Conservation (phyloP, 1,140 invertebrate species). For the Magallana angulata region DNA sequence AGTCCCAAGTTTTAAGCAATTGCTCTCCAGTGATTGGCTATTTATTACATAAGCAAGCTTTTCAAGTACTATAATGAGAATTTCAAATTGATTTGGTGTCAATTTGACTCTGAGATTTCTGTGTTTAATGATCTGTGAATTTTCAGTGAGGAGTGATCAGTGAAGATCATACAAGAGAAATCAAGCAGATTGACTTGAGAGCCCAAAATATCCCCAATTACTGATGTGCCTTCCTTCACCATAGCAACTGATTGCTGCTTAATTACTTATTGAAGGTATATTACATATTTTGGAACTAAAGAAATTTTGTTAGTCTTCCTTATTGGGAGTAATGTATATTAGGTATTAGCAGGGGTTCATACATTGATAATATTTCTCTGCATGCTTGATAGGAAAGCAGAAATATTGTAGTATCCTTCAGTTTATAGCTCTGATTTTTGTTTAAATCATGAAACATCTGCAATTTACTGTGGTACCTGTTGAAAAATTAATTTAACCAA, state of each 20-base stretch:
- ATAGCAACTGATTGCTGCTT: constrained; percentile 9
- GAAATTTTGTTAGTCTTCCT: too few relatives aligned
- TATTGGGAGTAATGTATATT: too few relatives aligned
- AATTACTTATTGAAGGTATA: not conserved
- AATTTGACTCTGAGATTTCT: constrained; percentile 19
- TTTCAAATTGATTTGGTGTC: constrained; percentile 35
- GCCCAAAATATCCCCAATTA: not conserved
- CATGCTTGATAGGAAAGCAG: too few relatives aligned
- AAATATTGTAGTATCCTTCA: too few relatives aligned
- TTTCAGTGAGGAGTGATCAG: not conserved
- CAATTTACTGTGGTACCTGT: too few relatives aligned
- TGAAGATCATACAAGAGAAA: constrained; percentile 9
- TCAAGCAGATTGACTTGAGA: not conserved
- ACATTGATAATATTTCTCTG: too few relatives aligned
- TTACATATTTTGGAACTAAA: constrained; percentile 1
- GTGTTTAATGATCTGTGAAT: constrained; percentile 22
- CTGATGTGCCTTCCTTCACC: not conserved
- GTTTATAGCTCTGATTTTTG: too few relatives aligned
- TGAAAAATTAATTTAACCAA: too few relatives aligned
- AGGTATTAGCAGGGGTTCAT: too few relatives aligned
- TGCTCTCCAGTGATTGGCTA: not conserved
- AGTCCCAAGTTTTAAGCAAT: not conserved
- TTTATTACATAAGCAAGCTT: constrained; percentile 28
- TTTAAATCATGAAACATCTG: too few relatives aligned
- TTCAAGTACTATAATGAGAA: constrained; percentile 30